Evolutionary conservation across 1,140 invertebrate genomes (phyloP), one percentile per base, ranked within the genome.

Genomic region (Aphelenchoides besseyi): DNA sequence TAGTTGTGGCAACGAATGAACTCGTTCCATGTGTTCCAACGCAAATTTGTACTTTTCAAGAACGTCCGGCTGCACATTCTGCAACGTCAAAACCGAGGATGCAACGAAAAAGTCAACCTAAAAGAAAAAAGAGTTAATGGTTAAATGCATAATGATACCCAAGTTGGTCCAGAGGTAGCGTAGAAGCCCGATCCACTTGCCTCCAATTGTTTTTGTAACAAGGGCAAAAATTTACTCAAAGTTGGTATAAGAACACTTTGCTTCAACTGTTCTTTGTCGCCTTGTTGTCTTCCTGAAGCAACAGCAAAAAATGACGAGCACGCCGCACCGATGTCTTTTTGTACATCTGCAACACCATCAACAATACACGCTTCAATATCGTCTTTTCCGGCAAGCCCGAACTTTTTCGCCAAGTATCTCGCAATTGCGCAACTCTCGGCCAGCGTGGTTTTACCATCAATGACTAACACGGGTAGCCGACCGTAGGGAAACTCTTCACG

Each of bases 281-380:
- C 59, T 61, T 61, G 59, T 16, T n/a, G 16, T 1, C 2, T 16
- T 16, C 59, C 59, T n/a, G 59, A n/a, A 35, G 59, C 59, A 30
- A 61, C 59, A 2, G 30, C n/a, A 48, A 61, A 18, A 36, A 18
- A 61, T 2, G 59, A 29, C n/a, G 16, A n/a, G 30, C 16, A n/a
- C 16, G n/a, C 30, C 16, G 2, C 30, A n/a, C n/a, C 30, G 30
- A 61, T n/a, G 2, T 61, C 59, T 2, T 61, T 61, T 52, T 18
- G n/a, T n/a, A 61, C n/a, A 29, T 61, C 59, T n/a, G 59, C 59
- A 61, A 18, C n/a, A 29, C 59, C 30, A 29, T 61, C 59, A 36
- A 61, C 33, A 30, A 29, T 16, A 30, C 16, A 16, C 18, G 59
- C n/a, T 2, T 61, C 59, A 36, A 61, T 30, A 2, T 61, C 30